Evolutionary conservation across 2,797 vertebrate genomes (phyloP), one percentile per base, ranked within the genome.

Genomic region (Trachops cirrhosus): DNA sequence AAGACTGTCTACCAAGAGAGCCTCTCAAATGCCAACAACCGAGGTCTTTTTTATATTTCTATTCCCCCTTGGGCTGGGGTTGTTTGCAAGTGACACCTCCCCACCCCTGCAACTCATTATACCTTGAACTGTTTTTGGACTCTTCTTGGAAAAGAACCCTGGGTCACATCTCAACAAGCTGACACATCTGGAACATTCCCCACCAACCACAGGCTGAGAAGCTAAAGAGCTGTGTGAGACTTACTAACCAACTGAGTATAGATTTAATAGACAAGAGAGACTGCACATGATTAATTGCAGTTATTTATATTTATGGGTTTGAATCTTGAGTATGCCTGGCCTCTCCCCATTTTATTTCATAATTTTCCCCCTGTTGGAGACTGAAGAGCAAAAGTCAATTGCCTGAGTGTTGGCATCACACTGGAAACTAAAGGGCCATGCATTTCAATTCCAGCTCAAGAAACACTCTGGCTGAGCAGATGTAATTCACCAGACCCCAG

Each of bases 341-440:
- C 97, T 85, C 80, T 62, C 83, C 68, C 94, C 86, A 86, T 93
- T 97, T 96, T 93, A 93, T 94, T 93, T 96, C 86, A 95, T 93
- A 93, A 96, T 96, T 86, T 96, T 74, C 75, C 93, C 96, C 95
- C 90, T 84, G 86, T 50, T 96, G 95, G 91, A 96, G 50, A 82
- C 86, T 94, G 89, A 93, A 95, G 96, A 97, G 96, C 86, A 87
- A 64, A 86, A 97, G 96, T 95, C 97, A 97, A 97, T 93, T 96
- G 96, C 75, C 75, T 74, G 67, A 95, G 67, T 68, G 50, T 64
- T 86, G 78, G 79, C 46, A 67, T 94, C 93, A 93, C 92, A 91
- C 89, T 77, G 68, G 83, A 97, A 97, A 78, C 83, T 89, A 85
- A 96, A 97, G 86, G 71, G 84, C 91, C 39, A 3, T 73, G 74